Conservation (phyloP, 1,140 invertebrate species). For the Sesamia nonagrioides region DNA sequence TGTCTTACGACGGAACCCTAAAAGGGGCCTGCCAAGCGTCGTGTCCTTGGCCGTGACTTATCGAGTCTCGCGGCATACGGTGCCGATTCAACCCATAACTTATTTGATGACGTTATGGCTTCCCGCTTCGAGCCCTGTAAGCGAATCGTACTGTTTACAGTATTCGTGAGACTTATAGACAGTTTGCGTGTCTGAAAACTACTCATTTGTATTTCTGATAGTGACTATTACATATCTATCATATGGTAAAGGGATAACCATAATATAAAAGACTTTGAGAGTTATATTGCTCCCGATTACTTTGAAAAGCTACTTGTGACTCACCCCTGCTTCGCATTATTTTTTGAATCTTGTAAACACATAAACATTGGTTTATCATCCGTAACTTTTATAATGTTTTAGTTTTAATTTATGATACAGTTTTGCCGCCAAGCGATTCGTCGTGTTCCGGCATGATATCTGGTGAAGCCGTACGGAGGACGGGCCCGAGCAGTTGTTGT, state of each 20-base stretch:
- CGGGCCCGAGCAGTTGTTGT: too few species aligned
- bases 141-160: neutral
- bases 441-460: too few species aligned
- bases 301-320: too few species aligned
- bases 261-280: neutral
- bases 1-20: neutral
- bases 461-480: too few species aligned
- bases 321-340: too few species aligned
- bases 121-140: neutral
- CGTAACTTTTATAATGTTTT: too few species aligned
- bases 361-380: too few species aligned
- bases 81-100: neutral
- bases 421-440: too few species aligned
- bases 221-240: neutral
- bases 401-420: too few species aligned
- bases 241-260: neutral
- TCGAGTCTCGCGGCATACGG: constrained; percentile 3
- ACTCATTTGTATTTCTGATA: neutral
- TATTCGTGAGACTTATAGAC: neutral
- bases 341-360: too few species aligned
- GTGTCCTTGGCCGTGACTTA: constrained; percentile 28
- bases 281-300: too few species aligned
- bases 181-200: neutral
- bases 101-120: constrained; percentile 25
- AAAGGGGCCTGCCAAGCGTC: neutral